Evolutionary conservation across 2,113 vertebrate species (phyloP).

Genomic region (Ictalurus furcatus): DNA sequence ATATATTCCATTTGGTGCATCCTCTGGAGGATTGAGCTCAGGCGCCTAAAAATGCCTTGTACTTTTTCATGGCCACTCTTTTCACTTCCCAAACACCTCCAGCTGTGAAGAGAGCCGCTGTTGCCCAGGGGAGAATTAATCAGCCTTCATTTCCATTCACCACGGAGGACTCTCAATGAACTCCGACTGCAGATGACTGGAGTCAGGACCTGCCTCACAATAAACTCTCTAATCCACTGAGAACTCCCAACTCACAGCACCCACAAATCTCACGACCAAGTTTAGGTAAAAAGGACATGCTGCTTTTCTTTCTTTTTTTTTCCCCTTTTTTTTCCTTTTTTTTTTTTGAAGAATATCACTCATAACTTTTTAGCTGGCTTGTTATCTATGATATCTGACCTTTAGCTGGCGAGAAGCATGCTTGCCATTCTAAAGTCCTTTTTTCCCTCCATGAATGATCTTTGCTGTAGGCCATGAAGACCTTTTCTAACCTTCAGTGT

Average conservation of each 20-base stretch:
- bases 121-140: conserved; percentile 66
- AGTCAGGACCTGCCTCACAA: conserved; percentile 50
- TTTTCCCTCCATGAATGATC: conserved; percentile 50
- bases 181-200: conserved; percentile 57
- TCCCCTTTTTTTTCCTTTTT: background rate
- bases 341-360: conserved; percentile 45
- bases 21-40: conserved; percentile 10
- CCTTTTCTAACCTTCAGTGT: conserved; percentile 66
- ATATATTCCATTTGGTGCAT: background rate
- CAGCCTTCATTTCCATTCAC: conserved; percentile 67
- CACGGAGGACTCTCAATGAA: conserved; percentile 57
- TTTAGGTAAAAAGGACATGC: conserved; percentile 24
- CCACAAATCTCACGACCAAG: conserved; percentile 25
- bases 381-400: conserved; percentile 67
- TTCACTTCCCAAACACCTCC: conserved; percentile 44
- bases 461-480: conserved; percentile 58
- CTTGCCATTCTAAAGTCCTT: conserved; percentile 56
- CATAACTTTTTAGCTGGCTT: conserved; percentile 48
- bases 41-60: conserved; percentile 30
- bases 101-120: conserved; percentile 51
- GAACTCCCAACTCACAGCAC: conserved; percentile 44
- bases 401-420: conserved; percentile 60
- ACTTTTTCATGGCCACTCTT: conserved; percentile 34
- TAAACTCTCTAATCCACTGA: conserved; percentile 60
- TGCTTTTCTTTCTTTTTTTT: background rate